A percentile compares a stretch with the other conserved stretches of the same genome.
Conservation (phyloP, 2,888 invertebrate species). For the Patella caerulea region DNA sequence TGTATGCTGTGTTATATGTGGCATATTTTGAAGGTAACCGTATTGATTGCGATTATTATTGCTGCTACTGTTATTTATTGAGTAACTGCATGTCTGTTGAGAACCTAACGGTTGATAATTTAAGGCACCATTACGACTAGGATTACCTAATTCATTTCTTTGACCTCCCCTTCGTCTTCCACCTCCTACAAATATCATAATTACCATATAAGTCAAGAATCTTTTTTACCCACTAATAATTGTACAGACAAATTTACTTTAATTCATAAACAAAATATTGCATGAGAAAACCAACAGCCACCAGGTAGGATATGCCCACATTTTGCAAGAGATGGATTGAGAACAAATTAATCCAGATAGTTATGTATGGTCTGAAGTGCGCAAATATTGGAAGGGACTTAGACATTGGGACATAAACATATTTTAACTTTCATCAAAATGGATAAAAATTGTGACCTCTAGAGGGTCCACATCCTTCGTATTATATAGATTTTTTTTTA, state of each 20-base stretch:
- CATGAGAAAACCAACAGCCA: background rate
- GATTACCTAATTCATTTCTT: slow-evolving; percentile 23
- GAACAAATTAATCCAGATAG: background rate
- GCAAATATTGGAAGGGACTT: too few species aligned
- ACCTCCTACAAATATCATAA: slow-evolving; percentile 15
- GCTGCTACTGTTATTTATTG: slow-evolving; percentile 16
- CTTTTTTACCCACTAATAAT: too few species aligned
- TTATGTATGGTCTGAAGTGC: too few species aligned
- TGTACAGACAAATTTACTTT: too few species aligned
- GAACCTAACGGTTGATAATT: slow-evolving; percentile 29
- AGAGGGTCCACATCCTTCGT: too few species aligned
- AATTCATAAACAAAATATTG: background rate
- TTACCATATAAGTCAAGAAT: too few species aligned
- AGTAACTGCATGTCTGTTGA: slow-evolving; percentile 13
- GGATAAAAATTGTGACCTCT: too few species aligned
- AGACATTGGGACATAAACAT: too few species aligned
- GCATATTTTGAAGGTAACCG: slow-evolving; percentile 29
- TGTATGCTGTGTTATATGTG: slow-evolving; percentile 27
- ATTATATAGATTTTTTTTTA: too few species aligned
- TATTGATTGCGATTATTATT: slow-evolving; percentile 32
- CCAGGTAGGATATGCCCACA: too few species aligned
- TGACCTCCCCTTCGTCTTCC: slow-evolving; percentile 28
- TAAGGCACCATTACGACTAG: slow-evolving; percentile 16
- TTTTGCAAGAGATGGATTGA: too few species aligned
- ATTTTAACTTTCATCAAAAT: too few species aligned